A percentile compares a stretch with the other conserved stretches of the same genome.
Conservation (phyloP, 2,888 invertebrate genomes). For the Drosophila buzzatii region DNA sequence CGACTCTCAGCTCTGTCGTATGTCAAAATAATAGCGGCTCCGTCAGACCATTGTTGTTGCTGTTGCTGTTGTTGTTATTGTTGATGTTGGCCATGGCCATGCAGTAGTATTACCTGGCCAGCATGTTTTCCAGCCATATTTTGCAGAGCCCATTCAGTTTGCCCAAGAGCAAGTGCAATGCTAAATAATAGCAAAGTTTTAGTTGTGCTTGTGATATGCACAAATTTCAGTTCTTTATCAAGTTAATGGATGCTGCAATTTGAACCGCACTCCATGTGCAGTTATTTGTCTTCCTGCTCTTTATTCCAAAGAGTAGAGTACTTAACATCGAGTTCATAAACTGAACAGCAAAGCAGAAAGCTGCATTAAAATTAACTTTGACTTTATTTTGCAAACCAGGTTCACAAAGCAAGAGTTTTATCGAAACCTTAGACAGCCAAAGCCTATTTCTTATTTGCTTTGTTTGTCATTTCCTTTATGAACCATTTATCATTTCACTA, state of each 20-base stretch:
- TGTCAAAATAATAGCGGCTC: constrained; percentile 73
- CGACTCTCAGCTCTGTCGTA: constrained; percentile 57
- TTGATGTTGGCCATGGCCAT: constrained; percentile 31
- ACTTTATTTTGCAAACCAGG: neutral
- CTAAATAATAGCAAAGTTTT: constrained; percentile 35
- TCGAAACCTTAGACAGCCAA: neutral
- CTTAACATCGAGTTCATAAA: neutral
- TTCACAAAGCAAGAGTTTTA: neutral
- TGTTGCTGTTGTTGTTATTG: constrained; percentile 19
- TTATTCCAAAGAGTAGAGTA: neutral
- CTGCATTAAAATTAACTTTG: neutral
- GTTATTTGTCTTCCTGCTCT: neutral
- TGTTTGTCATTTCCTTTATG: neutral
- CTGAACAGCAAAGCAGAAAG: neutral
- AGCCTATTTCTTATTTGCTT: neutral
- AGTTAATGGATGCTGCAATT: constrained; percentile 31
- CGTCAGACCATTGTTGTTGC: constrained; percentile 54
- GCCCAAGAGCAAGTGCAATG: constrained; percentile 35
- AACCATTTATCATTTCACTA: neutral
- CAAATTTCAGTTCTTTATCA: constrained; percentile 33
- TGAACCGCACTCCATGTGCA: neutral
- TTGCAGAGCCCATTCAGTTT: constrained; percentile 19
- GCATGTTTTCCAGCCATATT: constrained; percentile 27
- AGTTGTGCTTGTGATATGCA: constrained; percentile 25
- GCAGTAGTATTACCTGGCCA: constrained; percentile 38